Conservation (phyloP, 2,888 invertebrate genomes). For the Brenthis daphne region DNA sequence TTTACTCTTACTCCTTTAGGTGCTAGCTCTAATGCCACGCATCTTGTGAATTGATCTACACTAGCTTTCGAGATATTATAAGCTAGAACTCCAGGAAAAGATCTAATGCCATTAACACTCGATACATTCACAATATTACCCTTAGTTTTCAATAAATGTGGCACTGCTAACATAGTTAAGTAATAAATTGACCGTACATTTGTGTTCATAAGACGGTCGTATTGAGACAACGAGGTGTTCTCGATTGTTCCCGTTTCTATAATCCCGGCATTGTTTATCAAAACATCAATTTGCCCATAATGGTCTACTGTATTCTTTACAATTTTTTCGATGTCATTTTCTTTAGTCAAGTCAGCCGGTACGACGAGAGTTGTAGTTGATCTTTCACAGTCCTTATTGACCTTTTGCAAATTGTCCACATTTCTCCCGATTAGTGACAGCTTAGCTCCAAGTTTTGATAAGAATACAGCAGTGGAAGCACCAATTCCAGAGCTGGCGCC, state of each 20-base stretch:
- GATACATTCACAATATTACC: conserved; percentile 98
- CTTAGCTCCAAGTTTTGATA: conserved; percentile 88
- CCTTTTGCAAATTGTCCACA: conserved; percentile 81
- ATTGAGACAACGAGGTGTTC: conserved; percentile 92
- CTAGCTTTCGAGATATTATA: conserved; percentile 97
- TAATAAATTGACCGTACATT: conserved; percentile 93
- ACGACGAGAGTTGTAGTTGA: conserved; percentile 79
- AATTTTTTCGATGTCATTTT: conserved; percentile 87
- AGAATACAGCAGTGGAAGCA: conserved; percentile 89
- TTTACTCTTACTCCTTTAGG: conserved; percentile 93
- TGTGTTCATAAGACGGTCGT: conserved; percentile 93
- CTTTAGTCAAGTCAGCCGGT: conserved; percentile 88
- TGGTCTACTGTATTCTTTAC: conserved; percentile 87
- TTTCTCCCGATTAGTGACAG: conserved; percentile 88
- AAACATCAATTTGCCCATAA: conserved; percentile 90
- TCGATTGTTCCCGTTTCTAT: conserved; percentile 92
- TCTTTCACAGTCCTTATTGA: conserved; percentile 66
- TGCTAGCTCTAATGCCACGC: conserved; percentile 93
- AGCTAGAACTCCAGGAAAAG: conserved; percentile 94
- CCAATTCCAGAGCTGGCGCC: conserved; percentile 95
- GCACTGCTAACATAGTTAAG: conserved; percentile 93
- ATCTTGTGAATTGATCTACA: conserved; percentile 96
- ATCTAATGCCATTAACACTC: conserved; percentile 94
- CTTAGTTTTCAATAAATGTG: conserved; percentile 90
- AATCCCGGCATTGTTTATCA: conserved; percentile 95